Base-by-base conservation (phyloP, 2,888 invertebrate species). In the Phania funesta region DNA sequence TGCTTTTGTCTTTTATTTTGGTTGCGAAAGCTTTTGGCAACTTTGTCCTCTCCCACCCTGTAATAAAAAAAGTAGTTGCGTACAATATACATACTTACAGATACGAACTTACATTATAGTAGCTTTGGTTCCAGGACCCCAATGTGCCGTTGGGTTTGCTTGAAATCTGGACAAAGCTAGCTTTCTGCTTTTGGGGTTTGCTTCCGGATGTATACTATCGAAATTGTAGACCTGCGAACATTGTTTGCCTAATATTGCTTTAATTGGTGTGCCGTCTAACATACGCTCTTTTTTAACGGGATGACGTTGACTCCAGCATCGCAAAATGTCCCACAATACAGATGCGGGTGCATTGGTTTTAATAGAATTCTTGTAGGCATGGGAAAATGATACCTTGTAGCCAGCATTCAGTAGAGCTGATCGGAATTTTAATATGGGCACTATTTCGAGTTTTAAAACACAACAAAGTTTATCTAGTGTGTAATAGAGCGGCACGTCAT, bases 401-500 rank as follows among this genome's bases (percentile, higher is more conserved):
- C 98, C 98, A 0, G 96, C 96, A 91, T 98, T 96, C 75, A 98
- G 90, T 64, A 99, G 91, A 0, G 97, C 98, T 0, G 99, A 99
- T 86, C 98, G 96, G 89, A 89, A 92, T 84, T 92, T 89, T 67
- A 94, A 86, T 92, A 95, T 93, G 1, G 95, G 94, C 88, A 96
- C 94, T 1, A 93, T 93, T 87, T 94, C 93, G 65, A 94, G 88
- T 87, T 96, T 96, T 8, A 96, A 92, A 1, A 94, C 93, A 0
- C 94, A 94, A 85, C 95, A 94, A 6, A 98, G 90, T 83, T 95
- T 94, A 87, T 97, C 96, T 73, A 96, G 91, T 0, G 95, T 93
- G 88, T 98, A 98, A 90, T 97, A 99, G 0, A 99, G 92, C 0
- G 99, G 99, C 0, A 93, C 93, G 84, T 98, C 96, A 0, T 91